These are phyloP conservation scores for Ennomos quercinarius DNA, from an alignment of 2,888 invertebrate genomes.

Conservation along the genomic window DNA sequence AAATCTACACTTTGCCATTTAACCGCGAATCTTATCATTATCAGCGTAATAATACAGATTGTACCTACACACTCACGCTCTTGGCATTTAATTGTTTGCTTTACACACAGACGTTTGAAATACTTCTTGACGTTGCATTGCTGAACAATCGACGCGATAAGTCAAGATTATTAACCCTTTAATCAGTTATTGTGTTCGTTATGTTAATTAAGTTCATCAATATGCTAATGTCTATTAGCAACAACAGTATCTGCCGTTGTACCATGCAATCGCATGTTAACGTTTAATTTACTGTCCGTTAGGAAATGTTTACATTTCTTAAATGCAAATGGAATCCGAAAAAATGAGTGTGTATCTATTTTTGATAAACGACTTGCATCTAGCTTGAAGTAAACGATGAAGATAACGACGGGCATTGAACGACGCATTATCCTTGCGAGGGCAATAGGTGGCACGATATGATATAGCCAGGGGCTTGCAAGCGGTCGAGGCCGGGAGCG, in stretches of 20 bases:
- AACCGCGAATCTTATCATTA: constrained; percentile 44
- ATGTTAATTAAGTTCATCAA: constrained; percentile 13
- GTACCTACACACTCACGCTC: constrained; percentile 46
- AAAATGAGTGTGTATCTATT: constrained; percentile 17
- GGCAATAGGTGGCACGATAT: constrained; percentile 76
- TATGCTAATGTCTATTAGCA: constrained; percentile 18
- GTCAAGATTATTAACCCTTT: constrained; percentile 6
- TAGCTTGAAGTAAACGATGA: constrained; percentile 51
- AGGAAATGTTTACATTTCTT: constrained; percentile 31
- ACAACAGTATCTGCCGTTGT: constrained; percentile 19
- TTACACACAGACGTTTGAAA: constrained; percentile 10
- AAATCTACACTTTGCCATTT: constrained; percentile 61
- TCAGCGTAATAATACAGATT: constrained; percentile 26
- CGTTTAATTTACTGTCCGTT: constrained; percentile 20
- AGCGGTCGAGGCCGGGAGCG: constrained; percentile 77
- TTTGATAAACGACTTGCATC: constrained; percentile 33
- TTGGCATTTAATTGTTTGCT: constrained; percentile 42
- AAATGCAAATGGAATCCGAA: constrained; percentile 16
- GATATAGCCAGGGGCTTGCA: constrained; percentile 72
- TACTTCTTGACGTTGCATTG: constrained; percentile 1
- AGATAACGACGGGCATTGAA: constrained; percentile 69
- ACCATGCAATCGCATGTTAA: constrained; percentile 31
- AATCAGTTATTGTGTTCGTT: constrained; percentile 6
- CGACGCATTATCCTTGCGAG: constrained; percentile 72
- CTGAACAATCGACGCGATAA: background rate